Conservation (phyloP, 2,113 vertebrate species). For the Tragelaphus imberbis region DNA sequence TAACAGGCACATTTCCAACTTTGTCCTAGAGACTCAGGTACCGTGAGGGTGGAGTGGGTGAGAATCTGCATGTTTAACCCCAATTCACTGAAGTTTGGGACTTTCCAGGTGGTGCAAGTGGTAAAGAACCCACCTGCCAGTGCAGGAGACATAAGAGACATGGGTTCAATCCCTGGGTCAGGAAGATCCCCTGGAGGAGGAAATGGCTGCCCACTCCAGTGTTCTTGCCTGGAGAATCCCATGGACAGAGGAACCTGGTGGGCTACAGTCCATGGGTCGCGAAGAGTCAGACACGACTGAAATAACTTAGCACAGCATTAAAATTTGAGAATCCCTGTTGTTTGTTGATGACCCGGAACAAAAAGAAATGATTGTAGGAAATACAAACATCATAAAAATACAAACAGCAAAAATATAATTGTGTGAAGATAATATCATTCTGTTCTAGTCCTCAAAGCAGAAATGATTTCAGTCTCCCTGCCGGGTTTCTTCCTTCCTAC, state of each 20-base stretch:
- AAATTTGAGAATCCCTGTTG: neutral
- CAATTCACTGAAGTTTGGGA: neutral
- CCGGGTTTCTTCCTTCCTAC: neutral
- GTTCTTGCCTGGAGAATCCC: neutral
- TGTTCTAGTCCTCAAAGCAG: neutral
- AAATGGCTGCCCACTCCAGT: neutral
- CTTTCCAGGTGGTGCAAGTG: neutral
- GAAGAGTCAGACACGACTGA: neutral
- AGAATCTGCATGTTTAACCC: neutral
- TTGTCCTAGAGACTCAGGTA: neutral
- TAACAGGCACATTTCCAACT: neutral
- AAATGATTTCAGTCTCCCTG: neutral
- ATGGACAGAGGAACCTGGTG: neutral
- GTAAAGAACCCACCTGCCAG: neutral
- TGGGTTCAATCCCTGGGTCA: neutral
- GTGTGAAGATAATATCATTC: neutral
- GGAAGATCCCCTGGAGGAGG: neutral
- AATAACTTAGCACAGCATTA: neutral
- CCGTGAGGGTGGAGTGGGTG: neutral
- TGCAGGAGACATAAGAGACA: neutral
- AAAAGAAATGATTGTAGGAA: neutral
- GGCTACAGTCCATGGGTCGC: fast-evolving
- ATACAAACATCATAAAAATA: neutral
- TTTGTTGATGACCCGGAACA: neutral
- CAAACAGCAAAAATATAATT: neutral